phyloP scores from a whole-genome alignment of 1,140 invertebrate genomes.

The Anastrepha ludens region DNA sequence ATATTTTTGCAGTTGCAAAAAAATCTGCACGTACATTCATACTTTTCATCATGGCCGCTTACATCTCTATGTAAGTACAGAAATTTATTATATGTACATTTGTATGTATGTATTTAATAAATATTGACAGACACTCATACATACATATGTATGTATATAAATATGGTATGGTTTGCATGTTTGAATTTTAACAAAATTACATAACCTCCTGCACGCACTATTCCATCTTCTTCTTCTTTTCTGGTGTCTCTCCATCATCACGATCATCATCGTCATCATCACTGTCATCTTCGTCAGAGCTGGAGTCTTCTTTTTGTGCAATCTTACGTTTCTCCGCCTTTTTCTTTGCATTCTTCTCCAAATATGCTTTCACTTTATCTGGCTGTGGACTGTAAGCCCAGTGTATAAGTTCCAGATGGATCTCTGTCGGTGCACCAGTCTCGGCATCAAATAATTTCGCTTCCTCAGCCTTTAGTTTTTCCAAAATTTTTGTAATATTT shows the following conservation, averaged over 20 bases:
- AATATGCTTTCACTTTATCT: conserved; percentile 74
- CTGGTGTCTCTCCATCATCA: conserved; percentile 60
- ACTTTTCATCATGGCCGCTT: too few species aligned
- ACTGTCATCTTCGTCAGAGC: conserved; percentile 57
- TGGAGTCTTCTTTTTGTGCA: conserved; percentile 52
- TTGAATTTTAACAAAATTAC: background rate
- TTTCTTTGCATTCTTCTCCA: conserved; percentile 60
- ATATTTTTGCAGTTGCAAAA: too few species aligned
- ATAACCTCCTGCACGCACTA: conserved; percentile 10
- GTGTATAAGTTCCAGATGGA: conserved; percentile 78
- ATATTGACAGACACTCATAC: too few species aligned
- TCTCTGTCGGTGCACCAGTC: conserved; percentile 77
- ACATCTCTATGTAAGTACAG: too few species aligned
- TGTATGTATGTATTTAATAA: too few species aligned
- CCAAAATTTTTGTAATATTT: conserved; percentile 76
- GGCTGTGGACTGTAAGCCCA: conserved; percentile 81
- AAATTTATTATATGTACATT: too few species aligned
- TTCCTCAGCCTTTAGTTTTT: conserved; percentile 75
- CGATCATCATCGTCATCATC: conserved; percentile 58
- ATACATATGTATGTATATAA: background rate
- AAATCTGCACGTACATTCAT: too few species aligned
- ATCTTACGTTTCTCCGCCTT: conserved; percentile 66
- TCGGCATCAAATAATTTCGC: conserved; percentile 78
- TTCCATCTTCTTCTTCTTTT: conserved; percentile 62
- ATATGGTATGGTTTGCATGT: background rate